Evolutionary conservation across 1,140 invertebrate genomes (phyloP).

Genomic region (Ips typographus): DNA sequence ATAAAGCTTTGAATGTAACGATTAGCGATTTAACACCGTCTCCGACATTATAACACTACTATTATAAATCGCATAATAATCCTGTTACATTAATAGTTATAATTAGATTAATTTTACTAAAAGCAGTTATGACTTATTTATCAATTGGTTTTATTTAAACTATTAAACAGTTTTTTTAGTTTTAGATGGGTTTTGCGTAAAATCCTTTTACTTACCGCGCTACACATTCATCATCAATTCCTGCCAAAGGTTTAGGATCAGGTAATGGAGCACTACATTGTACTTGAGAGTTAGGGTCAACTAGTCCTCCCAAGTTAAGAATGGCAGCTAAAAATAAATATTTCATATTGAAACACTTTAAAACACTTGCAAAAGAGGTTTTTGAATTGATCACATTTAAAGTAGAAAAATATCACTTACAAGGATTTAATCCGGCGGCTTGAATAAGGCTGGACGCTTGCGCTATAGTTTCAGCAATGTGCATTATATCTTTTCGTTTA

Average conservation of each 20-base stretch:
- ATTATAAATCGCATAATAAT: too few relatives aligned
- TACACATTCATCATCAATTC: conserved; percentile 68
- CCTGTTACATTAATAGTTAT: too few relatives aligned
- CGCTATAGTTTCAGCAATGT: conserved; percentile 68
- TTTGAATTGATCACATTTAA: neutral
- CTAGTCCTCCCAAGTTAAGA: conserved; percentile 20
- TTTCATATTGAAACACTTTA: neutral
- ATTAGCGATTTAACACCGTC: too few relatives aligned
- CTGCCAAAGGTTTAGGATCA: conserved; percentile 69
- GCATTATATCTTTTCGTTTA: conserved; percentile 56
- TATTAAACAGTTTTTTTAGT: too few relatives aligned
- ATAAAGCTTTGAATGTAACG: too few relatives aligned
- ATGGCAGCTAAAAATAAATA: conserved; percentile 17
- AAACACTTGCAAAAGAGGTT: too few relatives aligned
- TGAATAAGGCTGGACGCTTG: conserved; percentile 70
- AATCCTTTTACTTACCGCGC: conserved; percentile 55
- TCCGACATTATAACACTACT: too few relatives aligned
- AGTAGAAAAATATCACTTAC: conserved; percentile 45
- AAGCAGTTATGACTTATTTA: too few relatives aligned
- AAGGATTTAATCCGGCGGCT: conserved; percentile 62
- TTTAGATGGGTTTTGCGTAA: too few relatives aligned
- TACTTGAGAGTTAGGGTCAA: conserved; percentile 5
- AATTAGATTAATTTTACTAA: too few relatives aligned
- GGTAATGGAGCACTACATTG: conserved; percentile 68
- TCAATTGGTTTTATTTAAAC: too few relatives aligned